Conservation (phyloP, 2,888 invertebrate species). For the Netelia fuscicornis region DNA sequence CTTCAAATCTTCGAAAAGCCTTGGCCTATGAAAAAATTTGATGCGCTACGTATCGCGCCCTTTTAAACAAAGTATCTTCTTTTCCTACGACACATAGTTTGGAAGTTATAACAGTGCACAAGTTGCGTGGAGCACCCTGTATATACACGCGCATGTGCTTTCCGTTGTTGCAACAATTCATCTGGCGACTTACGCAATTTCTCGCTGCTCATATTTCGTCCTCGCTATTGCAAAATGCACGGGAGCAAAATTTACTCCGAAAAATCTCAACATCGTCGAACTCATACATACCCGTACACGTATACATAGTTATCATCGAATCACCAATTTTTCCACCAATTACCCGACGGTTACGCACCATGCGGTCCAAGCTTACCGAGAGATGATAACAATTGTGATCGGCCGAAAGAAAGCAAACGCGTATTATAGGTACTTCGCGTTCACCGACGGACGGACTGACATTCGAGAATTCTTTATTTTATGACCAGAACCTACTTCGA, state of each 20-base stretch:
- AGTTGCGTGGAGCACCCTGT: too few relatives aligned
- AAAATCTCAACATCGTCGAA: conserved; percentile 1
- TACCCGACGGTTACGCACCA: conserved; percentile 30
- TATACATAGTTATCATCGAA: background rate
- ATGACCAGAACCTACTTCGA: conserved; percentile 20
- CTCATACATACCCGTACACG: background rate
- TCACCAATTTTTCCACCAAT: conserved; percentile 37
- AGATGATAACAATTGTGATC: conserved; percentile 36
- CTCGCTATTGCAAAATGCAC: background rate
- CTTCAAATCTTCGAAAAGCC: too few relatives aligned
- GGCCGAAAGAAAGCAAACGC: background rate
- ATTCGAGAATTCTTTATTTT: conserved; percentile 41
- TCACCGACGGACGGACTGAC: background rate
- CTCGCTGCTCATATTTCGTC: conserved; percentile 4
- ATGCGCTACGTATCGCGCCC: too few relatives aligned
- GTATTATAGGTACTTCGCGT: too few relatives aligned
- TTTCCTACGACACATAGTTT: too few relatives aligned
- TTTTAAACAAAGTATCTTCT: too few relatives aligned
- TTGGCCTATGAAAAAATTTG: too few relatives aligned
- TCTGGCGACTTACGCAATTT: background rate
- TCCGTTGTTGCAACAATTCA: background rate
- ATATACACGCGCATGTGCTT: background rate
- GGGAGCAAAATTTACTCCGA: background rate
- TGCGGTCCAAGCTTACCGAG: background rate
- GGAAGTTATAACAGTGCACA: too few relatives aligned